Conservation (phyloP, 2,113 vertebrate genomes). For the Eira barbara region DNA sequence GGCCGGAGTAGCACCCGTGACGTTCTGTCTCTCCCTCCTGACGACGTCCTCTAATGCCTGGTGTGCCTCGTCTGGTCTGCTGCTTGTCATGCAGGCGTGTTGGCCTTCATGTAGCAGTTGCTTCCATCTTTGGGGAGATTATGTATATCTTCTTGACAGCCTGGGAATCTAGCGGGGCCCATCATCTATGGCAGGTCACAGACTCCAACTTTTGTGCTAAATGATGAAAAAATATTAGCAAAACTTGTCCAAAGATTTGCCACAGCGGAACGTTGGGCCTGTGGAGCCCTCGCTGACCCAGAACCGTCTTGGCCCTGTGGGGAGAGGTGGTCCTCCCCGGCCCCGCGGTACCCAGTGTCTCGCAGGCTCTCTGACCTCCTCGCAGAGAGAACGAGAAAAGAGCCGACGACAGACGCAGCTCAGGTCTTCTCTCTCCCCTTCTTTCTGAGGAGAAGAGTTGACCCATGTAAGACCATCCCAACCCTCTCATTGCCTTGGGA, state of each 20-base stretch:
- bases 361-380: neutral
- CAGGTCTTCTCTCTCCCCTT: neutral
- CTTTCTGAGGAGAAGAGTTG: neutral
- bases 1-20: rapidly evolving
- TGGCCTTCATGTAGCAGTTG: neutral
- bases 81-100: neutral
- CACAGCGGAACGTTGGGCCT: neutral
- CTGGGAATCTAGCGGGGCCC: neutral
- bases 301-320: neutral
- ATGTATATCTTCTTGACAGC: neutral
- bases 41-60: rapidly evolving
- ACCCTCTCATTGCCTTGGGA: neutral
- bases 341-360: neutral
- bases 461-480: neutral
- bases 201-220: neutral
- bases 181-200: neutral
- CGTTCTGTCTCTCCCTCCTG: neutral
- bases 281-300: neutral
- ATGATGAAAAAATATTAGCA: neutral
- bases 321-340: neutral
- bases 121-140: neutral
- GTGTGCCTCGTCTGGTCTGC: too few relatives aligned
- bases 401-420: neutral
- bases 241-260: neutral
- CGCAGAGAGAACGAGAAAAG: too few relatives aligned